Percentiles rank a stretch among this genome's conserved stretches.
Evolutionary conservation across 2,888 invertebrate species (phyloP).

Genomic region (Andrena fulva): DNA sequence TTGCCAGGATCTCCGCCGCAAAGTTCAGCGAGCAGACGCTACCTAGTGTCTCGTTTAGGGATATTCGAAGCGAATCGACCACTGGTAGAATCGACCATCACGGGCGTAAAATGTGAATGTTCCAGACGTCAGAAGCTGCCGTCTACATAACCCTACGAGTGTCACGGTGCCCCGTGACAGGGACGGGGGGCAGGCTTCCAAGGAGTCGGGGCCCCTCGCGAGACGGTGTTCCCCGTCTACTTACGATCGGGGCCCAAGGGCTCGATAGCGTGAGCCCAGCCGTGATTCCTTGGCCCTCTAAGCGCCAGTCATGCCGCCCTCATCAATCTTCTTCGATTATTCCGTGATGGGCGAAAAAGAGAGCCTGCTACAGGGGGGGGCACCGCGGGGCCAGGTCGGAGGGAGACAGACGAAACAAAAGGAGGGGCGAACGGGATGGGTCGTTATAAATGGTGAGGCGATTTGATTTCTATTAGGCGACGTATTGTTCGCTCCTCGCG

Average conservation of each 20-base stretch:
- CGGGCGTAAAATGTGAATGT: constrained; percentile 79
- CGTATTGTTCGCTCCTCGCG: constrained; percentile 80
- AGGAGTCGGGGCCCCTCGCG: background rate
- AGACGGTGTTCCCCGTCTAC: constrained; percentile 4
- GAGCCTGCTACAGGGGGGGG: constrained; percentile 45
- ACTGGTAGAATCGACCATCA: constrained; percentile 22
- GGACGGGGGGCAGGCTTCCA: constrained; percentile 1
- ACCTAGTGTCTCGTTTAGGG: background rate
- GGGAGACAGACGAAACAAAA: constrained; percentile 68
- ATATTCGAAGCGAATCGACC: background rate
- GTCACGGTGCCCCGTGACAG: constrained; percentile 39
- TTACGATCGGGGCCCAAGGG: constrained; percentile 15
- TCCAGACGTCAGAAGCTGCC: constrained; percentile 74
- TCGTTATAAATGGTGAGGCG: constrained; percentile 80
- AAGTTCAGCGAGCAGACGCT: background rate
- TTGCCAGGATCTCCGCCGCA: background rate
- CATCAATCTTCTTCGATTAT: constrained; percentile 85
- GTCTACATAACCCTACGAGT: constrained; percentile 44
- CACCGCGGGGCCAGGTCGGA: constrained; percentile 19
- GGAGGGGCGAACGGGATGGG: constrained; percentile 60
- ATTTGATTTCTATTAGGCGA: constrained; percentile 84
- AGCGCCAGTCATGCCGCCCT: constrained; percentile 82
- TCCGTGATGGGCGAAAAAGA: constrained; percentile 83
- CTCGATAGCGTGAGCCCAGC: constrained; percentile 45
- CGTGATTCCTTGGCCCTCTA: constrained; percentile 52